Base-by-base conservation (phyloP, 2,113 vertebrate genomes). In the Bettongia penicillata region DNA sequence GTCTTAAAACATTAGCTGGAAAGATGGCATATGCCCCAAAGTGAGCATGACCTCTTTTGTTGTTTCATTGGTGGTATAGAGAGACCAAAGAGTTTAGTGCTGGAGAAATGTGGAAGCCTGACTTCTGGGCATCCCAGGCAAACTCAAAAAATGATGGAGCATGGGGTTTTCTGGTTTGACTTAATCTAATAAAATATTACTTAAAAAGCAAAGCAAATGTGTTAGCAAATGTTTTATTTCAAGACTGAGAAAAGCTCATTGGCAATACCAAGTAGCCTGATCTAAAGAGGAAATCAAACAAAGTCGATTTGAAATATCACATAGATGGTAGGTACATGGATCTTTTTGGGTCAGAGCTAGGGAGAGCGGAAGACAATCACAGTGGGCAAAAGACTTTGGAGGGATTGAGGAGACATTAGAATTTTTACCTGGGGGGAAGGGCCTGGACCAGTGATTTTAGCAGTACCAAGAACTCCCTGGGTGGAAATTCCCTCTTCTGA, bases 151-250 rank as follows among this genome's bases (percentile, higher is more conserved):
- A 94, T 77, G 91, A 50, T 89, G 93, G 94, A 96, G 57, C 91
- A 96, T 94, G 94, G 92, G 24, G 31, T 96, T 93, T 97, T 98
- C 95, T 97, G 91, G 96, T 95, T 53, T 91, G 93, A 98, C 49
- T 91, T 98, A 97, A 97, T 97, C 92, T 97, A 97, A 98, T 98
- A 98, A 98, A 98, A 97, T 90, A 94, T 90, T 95, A 91, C 91
- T 94, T 96, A 50, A 48, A 96, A 98, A 97, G 92, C 53, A 31
- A 93, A 96, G 91, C 43, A 3, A 95, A 90, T 4, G 48, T 47
- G 49, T 93, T 93, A 91, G 93, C 57, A 91, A 55, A 94, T 89
- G 23, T 3, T 96, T 95, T 93, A 52, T 94, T 93, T 93, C 43
- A 51, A 93, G 9, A 4, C 77, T 92, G 37, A 23, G 68, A 22